Conservation (phyloP, 2,797 vertebrate genomes). For the Kryptolebias ocellatus region DNA sequence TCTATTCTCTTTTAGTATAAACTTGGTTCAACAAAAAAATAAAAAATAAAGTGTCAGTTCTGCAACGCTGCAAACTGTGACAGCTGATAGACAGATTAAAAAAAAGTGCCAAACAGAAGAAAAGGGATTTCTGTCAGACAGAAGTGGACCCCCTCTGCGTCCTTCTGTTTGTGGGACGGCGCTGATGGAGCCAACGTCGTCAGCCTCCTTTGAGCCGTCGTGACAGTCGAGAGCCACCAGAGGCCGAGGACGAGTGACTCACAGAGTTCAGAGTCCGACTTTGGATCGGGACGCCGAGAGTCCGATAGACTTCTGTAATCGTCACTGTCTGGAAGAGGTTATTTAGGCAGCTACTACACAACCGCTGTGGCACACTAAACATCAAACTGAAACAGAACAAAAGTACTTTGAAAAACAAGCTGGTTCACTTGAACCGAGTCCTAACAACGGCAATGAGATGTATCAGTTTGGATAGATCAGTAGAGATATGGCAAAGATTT, state of each 20-base stretch:
- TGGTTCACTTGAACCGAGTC: too few species aligned
- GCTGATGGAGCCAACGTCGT: constrained; percentile 72
- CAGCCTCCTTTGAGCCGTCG: constrained; percentile 54
- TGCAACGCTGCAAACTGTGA: constrained; percentile 13
- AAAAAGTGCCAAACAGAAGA: constrained; percentile 14
- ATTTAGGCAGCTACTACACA: constrained; percentile 30
- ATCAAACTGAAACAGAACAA: too few species aligned
- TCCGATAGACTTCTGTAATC: constrained; percentile 52
- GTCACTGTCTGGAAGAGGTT: constrained; percentile 32
- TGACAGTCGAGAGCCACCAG: constrained; percentile 73
- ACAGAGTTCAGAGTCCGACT: constrained; percentile 63
- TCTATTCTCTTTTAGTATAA: neutral
- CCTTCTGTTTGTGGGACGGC: constrained; percentile 58
- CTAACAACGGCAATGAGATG: too few species aligned
- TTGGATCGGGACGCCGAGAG: constrained; percentile 50
- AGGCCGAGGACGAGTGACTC: constrained; percentile 70
- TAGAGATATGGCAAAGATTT: too few species aligned
- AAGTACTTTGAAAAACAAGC: too few species aligned
- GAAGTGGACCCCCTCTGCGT: constrained; percentile 53
- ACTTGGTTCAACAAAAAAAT: neutral
- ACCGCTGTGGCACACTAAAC: constrained; percentile 5
- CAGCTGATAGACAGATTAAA: constrained; percentile 17
- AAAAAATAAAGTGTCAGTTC: constrained; percentile 7
- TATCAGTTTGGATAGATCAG: too few species aligned
- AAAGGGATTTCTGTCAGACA: constrained; percentile 44